Percentiles rank a stretch among this genome's conserved stretches.
Evolutionary conservation across 2,888 invertebrate genomes (phyloP).

Genomic region (Ichneumoninae sp.): DNA sequence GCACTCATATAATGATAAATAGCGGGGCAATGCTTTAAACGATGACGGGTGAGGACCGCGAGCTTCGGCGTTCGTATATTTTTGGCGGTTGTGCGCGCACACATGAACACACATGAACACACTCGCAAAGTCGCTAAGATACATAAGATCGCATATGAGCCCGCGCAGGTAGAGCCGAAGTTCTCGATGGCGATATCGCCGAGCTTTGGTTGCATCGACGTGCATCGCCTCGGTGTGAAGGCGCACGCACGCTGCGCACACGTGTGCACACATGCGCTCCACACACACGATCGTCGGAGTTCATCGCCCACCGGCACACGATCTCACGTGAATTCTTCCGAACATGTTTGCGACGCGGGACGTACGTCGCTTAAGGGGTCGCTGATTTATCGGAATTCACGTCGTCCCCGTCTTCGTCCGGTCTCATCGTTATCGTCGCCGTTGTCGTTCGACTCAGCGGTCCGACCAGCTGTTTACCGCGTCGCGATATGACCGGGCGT

Average conservation of each 20-base stretch:
- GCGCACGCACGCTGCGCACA: background rate
- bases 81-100: slow-evolving; percentile 10
- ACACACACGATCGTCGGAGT: slow-evolving; percentile 7
- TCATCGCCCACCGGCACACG: slow-evolving; percentile 6
- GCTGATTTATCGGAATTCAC: slow-evolving; percentile 46
- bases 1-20: slow-evolving; percentile 78
- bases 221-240: background rate
- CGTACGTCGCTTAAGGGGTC: slow-evolving; percentile 22
- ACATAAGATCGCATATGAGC: background rate
- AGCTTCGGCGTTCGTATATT: slow-evolving; percentile 40
- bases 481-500: slow-evolving; percentile 6
- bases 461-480: slow-evolving; percentile 14
- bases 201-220: slow-evolving; percentile 53
- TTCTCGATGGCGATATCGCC: slow-evolving; percentile 22
- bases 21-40: slow-evolving; percentile 80
- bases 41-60: slow-evolving; percentile 78
- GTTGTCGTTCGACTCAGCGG: slow-evolving; percentile 15
- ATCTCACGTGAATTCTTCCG: slow-evolving; percentile 41
- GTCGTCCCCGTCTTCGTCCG: slow-evolving; percentile 30
- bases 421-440: slow-evolving; percentile 33
- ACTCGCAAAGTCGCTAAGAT: background rate
- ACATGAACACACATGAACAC: background rate
- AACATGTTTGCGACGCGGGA: slow-evolving; percentile 40
- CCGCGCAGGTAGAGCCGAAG: background rate
- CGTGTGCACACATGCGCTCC: background rate